A percentile compares a stretch with the other conserved stretches of the same genome.
Conservation (phyloP, 2,888 invertebrate species). For the Allophyes oxyacanthae region DNA sequence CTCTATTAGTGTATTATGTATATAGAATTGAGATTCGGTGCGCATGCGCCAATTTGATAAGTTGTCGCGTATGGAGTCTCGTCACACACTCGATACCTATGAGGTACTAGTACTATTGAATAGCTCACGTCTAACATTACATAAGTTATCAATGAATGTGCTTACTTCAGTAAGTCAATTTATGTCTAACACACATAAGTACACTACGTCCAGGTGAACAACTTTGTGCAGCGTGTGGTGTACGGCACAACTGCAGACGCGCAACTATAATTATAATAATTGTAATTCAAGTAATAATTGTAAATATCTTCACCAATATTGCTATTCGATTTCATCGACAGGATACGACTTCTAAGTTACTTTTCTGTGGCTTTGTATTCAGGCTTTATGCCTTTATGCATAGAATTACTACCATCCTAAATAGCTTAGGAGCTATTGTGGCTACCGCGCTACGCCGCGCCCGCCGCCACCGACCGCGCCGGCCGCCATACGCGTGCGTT, state of each 20-base stretch:
- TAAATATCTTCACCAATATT: too few relatives aligned
- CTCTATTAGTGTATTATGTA: constrained; percentile 8
- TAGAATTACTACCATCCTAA: too few relatives aligned
- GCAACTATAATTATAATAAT: not conserved
- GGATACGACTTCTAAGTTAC: too few relatives aligned
- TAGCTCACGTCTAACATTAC: constrained; percentile 50
- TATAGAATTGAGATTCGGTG: constrained; percentile 16
- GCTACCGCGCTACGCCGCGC: too few relatives aligned
- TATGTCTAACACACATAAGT: constrained; percentile 2
- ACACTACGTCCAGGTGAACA: not conserved
- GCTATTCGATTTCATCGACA: too few relatives aligned
- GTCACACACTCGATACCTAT: constrained; percentile 43
- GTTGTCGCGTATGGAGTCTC: constrained; percentile 18
- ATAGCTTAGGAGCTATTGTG: too few relatives aligned
- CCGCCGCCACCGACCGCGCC: too few relatives aligned
- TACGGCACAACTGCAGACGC: not conserved
- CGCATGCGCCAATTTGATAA: not conserved
- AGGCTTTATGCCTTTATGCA: too few relatives aligned
- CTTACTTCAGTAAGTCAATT: constrained; percentile 33
- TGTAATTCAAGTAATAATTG: too few relatives aligned
- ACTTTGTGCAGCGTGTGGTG: not conserved
- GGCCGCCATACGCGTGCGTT: too few relatives aligned
- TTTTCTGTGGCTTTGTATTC: too few relatives aligned
- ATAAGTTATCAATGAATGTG: constrained; percentile 55
- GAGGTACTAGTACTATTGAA: constrained; percentile 50